These are phyloP conservation scores for Crepidodera aurea DNA, from an alignment of 2,888 invertebrate genomes.

Conservation along the genomic window DNA sequence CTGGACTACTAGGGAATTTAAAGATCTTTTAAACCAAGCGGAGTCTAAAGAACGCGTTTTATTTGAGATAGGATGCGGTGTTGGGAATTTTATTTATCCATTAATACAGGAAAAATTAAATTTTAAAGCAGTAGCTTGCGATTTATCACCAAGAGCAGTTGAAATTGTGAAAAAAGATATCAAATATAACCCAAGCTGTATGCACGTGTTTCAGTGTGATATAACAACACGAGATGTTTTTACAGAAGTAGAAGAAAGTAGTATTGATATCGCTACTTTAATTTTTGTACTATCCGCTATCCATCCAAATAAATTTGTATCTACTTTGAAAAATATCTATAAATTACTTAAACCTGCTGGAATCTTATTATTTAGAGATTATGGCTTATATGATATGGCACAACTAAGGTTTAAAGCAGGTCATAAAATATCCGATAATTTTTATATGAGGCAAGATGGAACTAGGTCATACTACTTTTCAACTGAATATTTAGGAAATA, in stretches of 20 bases:
- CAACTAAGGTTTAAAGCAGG: constrained; percentile 93
- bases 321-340: constrained; percentile 71
- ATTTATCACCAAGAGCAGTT: constrained; percentile 90
- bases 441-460: constrained; percentile 96
- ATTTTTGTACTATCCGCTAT: constrained; percentile 97
- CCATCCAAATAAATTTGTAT: constrained; percentile 82
- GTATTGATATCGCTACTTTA: constrained; percentile 84
- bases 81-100: constrained; percentile 96
- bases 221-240: constrained; percentile 76
- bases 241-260: constrained; percentile 62
- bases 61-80: constrained; percentile 93
- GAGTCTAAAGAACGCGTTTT: constrained; percentile 61
- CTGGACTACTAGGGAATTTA: constrained; percentile 96
- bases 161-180: constrained; percentile 80
- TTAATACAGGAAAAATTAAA: constrained; percentile 80
- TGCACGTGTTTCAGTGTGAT: constrained; percentile 86
- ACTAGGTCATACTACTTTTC: constrained; percentile 88
- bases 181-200: constrained; percentile 70
- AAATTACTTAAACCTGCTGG: constrained; percentile 78
- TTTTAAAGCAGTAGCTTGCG: constrained; percentile 85
- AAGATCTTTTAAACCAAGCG: constrained; percentile 56
- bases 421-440: constrained; percentile 89
- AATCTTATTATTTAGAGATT: constrained; percentile 87
- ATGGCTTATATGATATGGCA: constrained; percentile 95
- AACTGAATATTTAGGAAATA: constrained; percentile 69